Evolutionary conservation across 2,888 invertebrate species (phyloP).

Genomic region (Coronaproctus castanopsis): DNA sequence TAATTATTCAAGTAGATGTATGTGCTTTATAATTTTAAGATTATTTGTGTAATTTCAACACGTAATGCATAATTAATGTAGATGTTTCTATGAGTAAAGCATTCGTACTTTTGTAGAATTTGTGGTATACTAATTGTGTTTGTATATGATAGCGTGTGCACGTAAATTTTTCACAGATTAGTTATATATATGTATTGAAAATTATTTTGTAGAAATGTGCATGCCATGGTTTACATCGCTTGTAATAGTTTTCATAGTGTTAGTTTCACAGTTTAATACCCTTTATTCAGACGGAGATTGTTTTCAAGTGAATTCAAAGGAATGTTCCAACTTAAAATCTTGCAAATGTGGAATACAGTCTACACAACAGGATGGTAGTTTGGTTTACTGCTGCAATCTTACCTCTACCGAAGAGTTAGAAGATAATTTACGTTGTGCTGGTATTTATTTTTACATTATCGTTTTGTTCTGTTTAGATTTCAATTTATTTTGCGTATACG

Average conservation of each 20-base stretch:
- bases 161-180: no score
- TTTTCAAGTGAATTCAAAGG: neutral
- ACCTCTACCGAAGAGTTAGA: neutral
- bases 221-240: neutral
- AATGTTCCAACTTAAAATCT: neutral
- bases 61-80: no score
- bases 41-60: no score
- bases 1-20: no score
- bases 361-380: neutral
- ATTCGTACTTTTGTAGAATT: no score
- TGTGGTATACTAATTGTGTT: no score
- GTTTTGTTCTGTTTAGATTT: neutral
- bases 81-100: no score
- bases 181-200: neutral
- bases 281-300: neutral
- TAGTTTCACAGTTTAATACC: neutral
- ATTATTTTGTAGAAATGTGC: neutral
- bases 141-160: no score
- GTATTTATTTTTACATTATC: neutral
- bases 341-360: neutral
- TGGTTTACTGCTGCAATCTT: neutral
- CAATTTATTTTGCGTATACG: neutral
- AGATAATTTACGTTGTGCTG: neutral
- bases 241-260: neutral
- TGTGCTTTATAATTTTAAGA: no score